Evolutionary conservation across 2,113 vertebrate species (phyloP).

Genomic region (Vanacampus margaritifer): DNA sequence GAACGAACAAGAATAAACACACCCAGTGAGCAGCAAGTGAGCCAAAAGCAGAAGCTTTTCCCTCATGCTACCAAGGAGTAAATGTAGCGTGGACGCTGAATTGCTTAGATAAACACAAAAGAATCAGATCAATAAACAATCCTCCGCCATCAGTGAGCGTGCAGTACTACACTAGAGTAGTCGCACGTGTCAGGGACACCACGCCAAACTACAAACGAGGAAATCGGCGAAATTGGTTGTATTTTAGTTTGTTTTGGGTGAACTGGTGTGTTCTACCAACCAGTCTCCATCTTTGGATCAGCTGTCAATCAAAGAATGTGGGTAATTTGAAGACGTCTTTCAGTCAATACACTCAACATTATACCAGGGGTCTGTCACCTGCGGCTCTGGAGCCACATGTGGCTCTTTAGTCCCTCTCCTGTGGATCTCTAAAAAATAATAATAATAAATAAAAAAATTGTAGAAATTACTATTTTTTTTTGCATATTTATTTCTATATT

Average conservation of each 20-base stretch:
- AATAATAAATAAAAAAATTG: no score
- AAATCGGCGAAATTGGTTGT: constrained; percentile 17
- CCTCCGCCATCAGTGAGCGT: constrained; percentile 30
- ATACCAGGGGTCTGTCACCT: no score
- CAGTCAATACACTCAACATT: neutral
- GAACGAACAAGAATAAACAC: constrained; percentile 38
- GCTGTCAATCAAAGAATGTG: constrained; percentile 44
- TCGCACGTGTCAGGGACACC: constrained; percentile 14
- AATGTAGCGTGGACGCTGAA: constrained; percentile 53
- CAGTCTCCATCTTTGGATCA: constrained; percentile 24
- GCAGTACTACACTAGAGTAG: constrained; percentile 19
- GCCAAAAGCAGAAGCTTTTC: constrained; percentile 67
- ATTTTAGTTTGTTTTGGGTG: constrained; percentile 17
- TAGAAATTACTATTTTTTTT: no score
- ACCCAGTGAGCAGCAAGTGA: constrained; percentile 27
- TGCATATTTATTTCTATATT: no score
- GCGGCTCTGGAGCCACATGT: no score
- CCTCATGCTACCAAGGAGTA: constrained; percentile 51
- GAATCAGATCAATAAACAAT: constrained; percentile 63
- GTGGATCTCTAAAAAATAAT: no score
- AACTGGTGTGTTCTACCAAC: constrained; percentile 26
- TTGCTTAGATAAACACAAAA: constrained; percentile 55
- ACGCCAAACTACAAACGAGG: constrained; percentile 18
- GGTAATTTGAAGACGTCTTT: constrained; percentile 28
- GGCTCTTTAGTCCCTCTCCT: no score